Conservation (phyloP, 1,140 invertebrate species). For the Caenorhabditis brenneri region DNA sequence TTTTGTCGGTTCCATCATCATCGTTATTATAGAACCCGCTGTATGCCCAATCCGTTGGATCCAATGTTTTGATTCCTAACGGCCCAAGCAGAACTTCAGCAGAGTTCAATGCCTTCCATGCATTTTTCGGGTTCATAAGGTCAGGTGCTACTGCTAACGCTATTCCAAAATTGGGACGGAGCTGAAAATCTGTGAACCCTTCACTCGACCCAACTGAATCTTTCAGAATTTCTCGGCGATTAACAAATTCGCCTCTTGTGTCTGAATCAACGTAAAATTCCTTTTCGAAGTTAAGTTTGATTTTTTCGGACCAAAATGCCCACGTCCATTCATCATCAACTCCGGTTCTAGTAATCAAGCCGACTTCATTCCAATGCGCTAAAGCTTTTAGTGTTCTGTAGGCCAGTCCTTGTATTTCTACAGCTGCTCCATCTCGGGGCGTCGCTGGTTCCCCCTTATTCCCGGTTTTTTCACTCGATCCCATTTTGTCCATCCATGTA, state of each 20-base stretch:
- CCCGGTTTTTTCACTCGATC: slow-evolving; percentile 87
- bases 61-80: slow-evolving; percentile 93
- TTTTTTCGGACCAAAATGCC: slow-evolving; percentile 84
- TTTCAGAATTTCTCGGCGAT: slow-evolving; percentile 90
- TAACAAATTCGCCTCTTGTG: slow-evolving; percentile 78
- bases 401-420: slow-evolving; percentile 78
- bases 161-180: slow-evolving; percentile 90
- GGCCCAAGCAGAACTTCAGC: slow-evolving; percentile 84
- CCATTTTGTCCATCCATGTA: slow-evolving; percentile 99
- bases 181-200: slow-evolving; percentile 89
- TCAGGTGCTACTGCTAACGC: slow-evolving; percentile 91
- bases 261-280: slow-evolving; percentile 81
- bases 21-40: slow-evolving; percentile 89
- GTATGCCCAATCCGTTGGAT: slow-evolving; percentile 95
- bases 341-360: slow-evolving; percentile 55
- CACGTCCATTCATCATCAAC: slow-evolving; percentile 77
- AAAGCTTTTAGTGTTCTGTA: slow-evolving; percentile 51
- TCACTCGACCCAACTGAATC: slow-evolving; percentile 79
- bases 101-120: slow-evolving; percentile 82
- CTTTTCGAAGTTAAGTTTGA: slow-evolving; percentile 84
- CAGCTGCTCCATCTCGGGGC: slow-evolving; percentile 90
- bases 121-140: slow-evolving; percentile 83
- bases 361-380: slow-evolving; percentile 53
- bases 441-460: slow-evolving; percentile 91
- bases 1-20: slow-evolving; percentile 83